A percentile compares a stretch with the other conserved stretches of the same genome.
phyloP scores from a whole-genome alignment of 2,888 invertebrate species.

The Leucozona laternaria region DNA sequence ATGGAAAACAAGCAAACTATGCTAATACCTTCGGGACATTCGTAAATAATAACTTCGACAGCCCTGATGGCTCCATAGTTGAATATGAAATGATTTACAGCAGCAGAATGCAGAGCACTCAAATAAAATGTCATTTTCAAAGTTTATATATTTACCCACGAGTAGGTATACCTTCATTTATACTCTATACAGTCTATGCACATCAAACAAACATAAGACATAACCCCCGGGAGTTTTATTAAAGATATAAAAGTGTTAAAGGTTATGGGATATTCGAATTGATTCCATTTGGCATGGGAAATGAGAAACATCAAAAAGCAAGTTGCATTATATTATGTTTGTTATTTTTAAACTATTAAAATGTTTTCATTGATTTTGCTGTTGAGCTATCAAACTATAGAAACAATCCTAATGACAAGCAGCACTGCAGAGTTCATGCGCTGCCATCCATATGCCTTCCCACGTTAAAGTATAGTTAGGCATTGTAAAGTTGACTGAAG shows the following conservation, averaged over 20 bases:
- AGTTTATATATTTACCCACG: too few species aligned
- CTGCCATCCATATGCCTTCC: background rate
- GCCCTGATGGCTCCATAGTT: background rate
- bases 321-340: background rate
- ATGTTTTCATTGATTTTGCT: conserved; percentile 9
- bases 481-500: background rate
- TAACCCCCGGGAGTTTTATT: conserved; percentile 9
- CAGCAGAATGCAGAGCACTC: conserved; percentile 21
- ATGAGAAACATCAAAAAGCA: conserved; percentile 4
- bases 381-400: background rate
- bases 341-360: conserved; percentile 10
- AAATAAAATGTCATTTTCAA: conserved; percentile 14
- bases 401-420: conserved; percentile 1
- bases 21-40: too few species aligned
- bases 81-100: conserved; percentile 2
- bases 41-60: background rate
- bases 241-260: conserved; percentile 15
- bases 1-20: too few species aligned
- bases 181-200: background rate
- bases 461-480: background rate
- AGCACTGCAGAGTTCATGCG: background rate
- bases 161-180: too few species aligned
- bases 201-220: background rate
- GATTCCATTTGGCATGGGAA: conserved; percentile 8
- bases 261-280: background rate